Evolutionary conservation across 2,888 invertebrate genomes (phyloP).

Genomic region (Diplolepis rosae): DNA sequence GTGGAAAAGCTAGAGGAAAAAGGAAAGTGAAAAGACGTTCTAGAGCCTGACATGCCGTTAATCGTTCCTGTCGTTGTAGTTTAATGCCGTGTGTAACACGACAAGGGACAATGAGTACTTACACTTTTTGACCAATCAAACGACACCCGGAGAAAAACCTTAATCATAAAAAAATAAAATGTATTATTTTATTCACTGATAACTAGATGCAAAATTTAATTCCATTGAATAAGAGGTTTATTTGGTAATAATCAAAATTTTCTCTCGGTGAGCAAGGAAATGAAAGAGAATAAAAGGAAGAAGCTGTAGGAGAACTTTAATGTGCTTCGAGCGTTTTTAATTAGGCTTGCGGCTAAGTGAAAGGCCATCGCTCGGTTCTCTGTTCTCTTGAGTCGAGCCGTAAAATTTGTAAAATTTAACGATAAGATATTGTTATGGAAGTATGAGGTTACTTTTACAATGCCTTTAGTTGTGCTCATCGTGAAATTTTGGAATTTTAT

Average conservation of each 20-base stretch:
- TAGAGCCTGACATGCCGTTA: neutral
- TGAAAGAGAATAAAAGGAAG: constrained; percentile 35
- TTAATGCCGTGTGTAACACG: too few species aligned
- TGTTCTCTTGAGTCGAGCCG: constrained; percentile 9
- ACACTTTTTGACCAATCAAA: neutral
- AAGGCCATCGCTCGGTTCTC: constrained; percentile 42
- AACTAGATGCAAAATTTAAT: too few species aligned
- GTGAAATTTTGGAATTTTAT: neutral
- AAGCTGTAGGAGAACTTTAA: neutral
- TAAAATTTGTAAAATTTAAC: constrained; percentile 8
- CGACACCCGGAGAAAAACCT: too few species aligned
- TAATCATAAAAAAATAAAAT: too few species aligned
- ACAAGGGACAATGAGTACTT: neutral
- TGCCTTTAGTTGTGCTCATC: neutral
- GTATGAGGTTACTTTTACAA: neutral
- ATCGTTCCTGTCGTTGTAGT: too few species aligned
- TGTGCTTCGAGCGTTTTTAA: constrained; percentile 51
- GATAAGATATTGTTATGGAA: constrained; percentile 29
- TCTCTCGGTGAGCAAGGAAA: constrained; percentile 34
- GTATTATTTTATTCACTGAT: too few species aligned
- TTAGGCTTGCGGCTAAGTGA: constrained; percentile 50
- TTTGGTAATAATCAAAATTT: too few species aligned
- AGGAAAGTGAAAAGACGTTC: neutral
- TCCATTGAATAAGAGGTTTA: too few species aligned
- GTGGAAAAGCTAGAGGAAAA: neutral